Percentiles rank a stretch among this genome's conserved stretches.
phyloP scores from a whole-genome alignment of 2,888 invertebrate genomes.

The Stenchaetothrips biformis region DNA sequence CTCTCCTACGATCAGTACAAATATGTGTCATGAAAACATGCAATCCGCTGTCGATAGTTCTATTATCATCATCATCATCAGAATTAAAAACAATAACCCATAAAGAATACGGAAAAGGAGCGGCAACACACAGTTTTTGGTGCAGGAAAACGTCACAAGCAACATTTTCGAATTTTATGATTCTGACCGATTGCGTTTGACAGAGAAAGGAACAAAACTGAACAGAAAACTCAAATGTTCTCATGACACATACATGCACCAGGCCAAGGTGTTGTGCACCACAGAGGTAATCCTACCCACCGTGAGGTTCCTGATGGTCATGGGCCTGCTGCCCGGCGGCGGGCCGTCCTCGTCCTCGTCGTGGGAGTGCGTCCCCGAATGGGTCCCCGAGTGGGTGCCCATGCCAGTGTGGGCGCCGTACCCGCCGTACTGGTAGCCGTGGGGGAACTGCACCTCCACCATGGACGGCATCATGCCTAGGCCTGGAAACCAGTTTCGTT shows the following conservation, averaged over 20 bases:
- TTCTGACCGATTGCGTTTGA: neutral
- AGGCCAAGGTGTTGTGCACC: neutral
- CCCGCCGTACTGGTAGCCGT: constrained; percentile 6
- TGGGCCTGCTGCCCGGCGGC: constrained; percentile 72
- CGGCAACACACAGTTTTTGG: neutral
- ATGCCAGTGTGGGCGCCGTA: neutral
- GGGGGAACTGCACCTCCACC: constrained; percentile 13
- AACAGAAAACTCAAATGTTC: neutral
- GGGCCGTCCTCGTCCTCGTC: constrained; percentile 70
- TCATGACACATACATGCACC: neutral
- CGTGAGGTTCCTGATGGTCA: constrained; percentile 80
- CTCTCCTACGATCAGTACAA: neutral
- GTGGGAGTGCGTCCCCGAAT: constrained; percentile 40
- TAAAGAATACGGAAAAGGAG: neutral
- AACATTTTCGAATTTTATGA: neutral
- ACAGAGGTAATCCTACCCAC: neutral
- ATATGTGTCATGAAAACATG: constrained; percentile 14
- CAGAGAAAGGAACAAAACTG: neutral
- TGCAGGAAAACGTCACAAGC: neutral
- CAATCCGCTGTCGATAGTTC: neutral
- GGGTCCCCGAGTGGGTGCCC: constrained; percentile 6
- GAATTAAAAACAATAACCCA: neutral
- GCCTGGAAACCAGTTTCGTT: neutral
- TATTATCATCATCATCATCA: neutral
- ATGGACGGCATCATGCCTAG: constrained; percentile 11